Conservation (phyloP, 2,797 vertebrate genomes). For the Falco cherrug region DNA sequence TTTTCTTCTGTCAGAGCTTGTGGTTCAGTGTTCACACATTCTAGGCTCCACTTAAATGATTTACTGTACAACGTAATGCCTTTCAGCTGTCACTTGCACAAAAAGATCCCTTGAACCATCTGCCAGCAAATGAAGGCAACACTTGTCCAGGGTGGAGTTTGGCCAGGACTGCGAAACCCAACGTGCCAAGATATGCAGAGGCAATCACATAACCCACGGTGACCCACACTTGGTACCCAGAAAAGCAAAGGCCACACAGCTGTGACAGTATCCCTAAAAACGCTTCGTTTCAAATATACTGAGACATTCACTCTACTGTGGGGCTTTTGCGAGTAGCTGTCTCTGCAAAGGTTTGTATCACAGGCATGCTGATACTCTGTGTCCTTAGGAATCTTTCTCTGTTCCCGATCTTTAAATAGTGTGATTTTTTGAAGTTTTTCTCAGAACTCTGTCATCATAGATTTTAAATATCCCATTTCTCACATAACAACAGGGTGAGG, state of each 20-base stretch:
- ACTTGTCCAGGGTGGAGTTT: constrained; percentile 8
- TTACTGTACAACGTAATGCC: constrained; percentile 56
- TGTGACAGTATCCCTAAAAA: neutral
- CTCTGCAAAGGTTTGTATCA: neutral
- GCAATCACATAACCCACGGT: neutral
- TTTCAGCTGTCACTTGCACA: constrained; percentile 44
- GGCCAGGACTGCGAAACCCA: neutral
- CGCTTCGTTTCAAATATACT: neutral
- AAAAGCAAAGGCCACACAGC: neutral
- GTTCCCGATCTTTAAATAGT: neutral
- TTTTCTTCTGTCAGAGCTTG: constrained; percentile 43
- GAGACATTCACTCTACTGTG: neutral
- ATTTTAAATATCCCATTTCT: neutral
- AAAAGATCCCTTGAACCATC: constrained; percentile 26
- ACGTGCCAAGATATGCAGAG: neutral
- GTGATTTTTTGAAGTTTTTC: neutral
- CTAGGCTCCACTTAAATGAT: constrained; percentile 49
- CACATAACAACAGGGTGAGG: neutral
- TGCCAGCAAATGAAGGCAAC: constrained; percentile 21
- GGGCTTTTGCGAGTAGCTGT: neutral
- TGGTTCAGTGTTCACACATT: constrained; percentile 53
- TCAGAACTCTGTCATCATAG: neutral
- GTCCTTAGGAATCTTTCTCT: neutral
- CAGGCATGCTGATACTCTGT: neutral
- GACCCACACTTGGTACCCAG: neutral